Conservation (phyloP, 2,797 vertebrate species). For the Salarias fasciatus region DNA sequence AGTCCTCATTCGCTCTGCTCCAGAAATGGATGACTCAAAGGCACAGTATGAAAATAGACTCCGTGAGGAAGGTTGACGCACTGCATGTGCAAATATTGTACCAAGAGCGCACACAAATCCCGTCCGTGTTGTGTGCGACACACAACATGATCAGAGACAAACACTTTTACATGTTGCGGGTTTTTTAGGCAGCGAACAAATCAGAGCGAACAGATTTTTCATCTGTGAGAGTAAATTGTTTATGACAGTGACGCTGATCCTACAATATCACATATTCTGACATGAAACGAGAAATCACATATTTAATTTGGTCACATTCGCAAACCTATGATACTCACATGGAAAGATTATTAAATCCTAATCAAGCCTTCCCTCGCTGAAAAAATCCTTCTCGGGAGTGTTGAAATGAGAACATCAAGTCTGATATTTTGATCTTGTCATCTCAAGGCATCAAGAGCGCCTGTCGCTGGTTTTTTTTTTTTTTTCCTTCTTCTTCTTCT, state of each 20-base stretch:
- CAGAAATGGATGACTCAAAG: conserved; percentile 83
- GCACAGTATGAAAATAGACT: conserved; percentile 82
- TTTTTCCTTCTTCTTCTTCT: conserved; percentile 6
- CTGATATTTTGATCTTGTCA: conserved; percentile 69
- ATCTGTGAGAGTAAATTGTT: conserved; percentile 22
- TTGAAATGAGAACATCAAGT: conserved; percentile 66
- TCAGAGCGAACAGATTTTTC: conserved; percentile 2
- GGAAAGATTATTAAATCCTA: conserved; percentile 39
- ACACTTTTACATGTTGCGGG: conserved; percentile 38
- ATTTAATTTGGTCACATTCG: conserved; percentile 43
- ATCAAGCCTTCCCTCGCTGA: conserved; percentile 35
- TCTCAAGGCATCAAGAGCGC: conserved; percentile 66
- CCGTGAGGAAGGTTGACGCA: conserved; percentile 68
- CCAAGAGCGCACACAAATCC: conserved; percentile 44
- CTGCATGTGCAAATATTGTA: conserved; percentile 67
- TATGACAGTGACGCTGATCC: conserved; percentile 13
- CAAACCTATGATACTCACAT: conserved; percentile 30
- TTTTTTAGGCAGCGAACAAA: conserved; percentile 13
- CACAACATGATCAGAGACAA: conserved; percentile 34
- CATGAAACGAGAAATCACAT: conserved; percentile 28
- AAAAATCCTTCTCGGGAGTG: conserved; percentile 43
- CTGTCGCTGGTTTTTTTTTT: conserved; percentile 32
- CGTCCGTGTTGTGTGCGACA: conserved; percentile 45
- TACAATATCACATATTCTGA: conserved; percentile 6
- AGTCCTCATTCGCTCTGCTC: conserved; percentile 79